These are phyloP conservation scores for Aporrectodea caliginosa DNA, from an alignment of 1,140 invertebrate species.

Conservation along the genomic window DNA sequence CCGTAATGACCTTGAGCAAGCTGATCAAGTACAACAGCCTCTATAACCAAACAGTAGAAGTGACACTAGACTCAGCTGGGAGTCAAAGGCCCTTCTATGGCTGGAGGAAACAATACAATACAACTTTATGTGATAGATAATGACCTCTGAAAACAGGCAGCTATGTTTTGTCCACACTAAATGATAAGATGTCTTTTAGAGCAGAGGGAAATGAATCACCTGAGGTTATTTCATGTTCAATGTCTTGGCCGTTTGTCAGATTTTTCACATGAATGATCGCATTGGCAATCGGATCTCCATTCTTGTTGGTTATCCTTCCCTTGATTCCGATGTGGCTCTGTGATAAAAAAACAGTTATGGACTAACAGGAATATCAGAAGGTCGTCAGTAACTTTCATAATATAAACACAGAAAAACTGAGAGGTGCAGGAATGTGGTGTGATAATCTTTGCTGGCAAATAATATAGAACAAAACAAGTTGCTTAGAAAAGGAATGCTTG, in stretches of 20 bases:
- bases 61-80: not conserved
- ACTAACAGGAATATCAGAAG: not conserved
- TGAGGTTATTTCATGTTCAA: slow-evolving; percentile 75
- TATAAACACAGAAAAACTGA: not conserved
- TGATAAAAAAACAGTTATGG: slow-evolving; percentile 37
- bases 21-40: not conserved
- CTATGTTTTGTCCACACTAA: too few species aligned
- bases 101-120: not conserved
- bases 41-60: not conserved
- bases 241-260: slow-evolving; percentile 62
- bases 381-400: not conserved
- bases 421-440: not conserved
- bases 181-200: too few species aligned
- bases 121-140: not conserved
- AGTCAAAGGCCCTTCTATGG: not conserved
- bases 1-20: not conserved
- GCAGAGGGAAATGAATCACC: too few species aligned
- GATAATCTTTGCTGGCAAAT: not conserved
- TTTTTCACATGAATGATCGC: slow-evolving; percentile 73
- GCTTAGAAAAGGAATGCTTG: not conserved
- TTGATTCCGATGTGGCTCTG: slow-evolving; percentile 72
- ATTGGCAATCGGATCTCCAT: slow-evolving; percentile 63
- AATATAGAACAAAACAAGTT: not conserved
- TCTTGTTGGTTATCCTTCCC: slow-evolving; percentile 62
- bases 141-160: too few species aligned